Percentiles rank a stretch among this genome's conserved stretches.
Conservation (phyloP, 2,113 vertebrate species). For the Lipophrys pholis region DNA sequence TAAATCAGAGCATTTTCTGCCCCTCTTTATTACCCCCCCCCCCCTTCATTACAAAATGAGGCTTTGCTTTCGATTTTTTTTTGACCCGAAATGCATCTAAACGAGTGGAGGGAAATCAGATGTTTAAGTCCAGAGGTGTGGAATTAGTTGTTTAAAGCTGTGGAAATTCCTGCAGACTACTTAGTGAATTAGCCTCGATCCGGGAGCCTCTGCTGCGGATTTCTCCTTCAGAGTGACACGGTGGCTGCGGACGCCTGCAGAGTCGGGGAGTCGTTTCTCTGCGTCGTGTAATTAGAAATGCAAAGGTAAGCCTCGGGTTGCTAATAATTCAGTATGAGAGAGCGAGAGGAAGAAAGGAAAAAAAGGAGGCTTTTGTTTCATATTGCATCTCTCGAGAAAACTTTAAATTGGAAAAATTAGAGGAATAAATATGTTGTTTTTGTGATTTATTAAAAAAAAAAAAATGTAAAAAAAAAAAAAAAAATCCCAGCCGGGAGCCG, state of each 20-base stretch:
- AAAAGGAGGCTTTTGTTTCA: slow-evolving; percentile 63
- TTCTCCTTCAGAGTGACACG: slow-evolving; percentile 60
- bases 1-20: slow-evolving; percentile 9
- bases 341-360: not conserved
- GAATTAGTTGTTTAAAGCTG: slow-evolving; percentile 35
- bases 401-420: slow-evolving; percentile 71
- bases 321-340: slow-evolving; percentile 60
- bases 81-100: not conserved
- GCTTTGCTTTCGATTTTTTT: not conserved
- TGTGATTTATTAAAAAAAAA: slow-evolving; percentile 9
- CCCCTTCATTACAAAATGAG: not conserved
- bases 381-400: slow-evolving; percentile 63
- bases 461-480: not conserved
- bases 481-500: slow-evolving; percentile 63
- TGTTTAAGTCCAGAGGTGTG: slow-evolving; percentile 36
- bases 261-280: slow-evolving; percentile 39
- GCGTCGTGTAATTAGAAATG: slow-evolving; percentile 71
- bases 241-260: slow-evolving; percentile 52
- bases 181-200: slow-evolving; percentile 44
- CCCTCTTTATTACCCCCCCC: not conserved
- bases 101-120: slow-evolving; percentile 28
- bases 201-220: slow-evolving; percentile 21
- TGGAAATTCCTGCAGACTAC: slow-evolving; percentile 53
- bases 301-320: slow-evolving; percentile 74
- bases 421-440: slow-evolving; percentile 69